phyloP scores from a whole-genome alignment of 1,140 invertebrate species.

The Planococcus citri region DNA sequence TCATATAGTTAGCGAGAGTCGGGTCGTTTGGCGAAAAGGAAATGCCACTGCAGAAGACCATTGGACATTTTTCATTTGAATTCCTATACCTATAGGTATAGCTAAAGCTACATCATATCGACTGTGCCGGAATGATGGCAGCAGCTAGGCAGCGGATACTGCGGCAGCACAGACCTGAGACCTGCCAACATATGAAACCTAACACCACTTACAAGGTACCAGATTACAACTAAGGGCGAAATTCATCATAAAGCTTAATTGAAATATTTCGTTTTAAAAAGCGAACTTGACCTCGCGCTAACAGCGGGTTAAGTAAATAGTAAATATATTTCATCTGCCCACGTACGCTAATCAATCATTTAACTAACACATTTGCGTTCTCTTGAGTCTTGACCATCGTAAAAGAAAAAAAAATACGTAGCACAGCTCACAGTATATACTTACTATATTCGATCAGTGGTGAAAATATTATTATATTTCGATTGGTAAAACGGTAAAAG shows the following conservation, averaged over 20 bases:
- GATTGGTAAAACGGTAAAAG: not conserved
- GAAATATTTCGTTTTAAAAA: not conserved
- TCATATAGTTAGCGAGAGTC: too few relatives aligned
- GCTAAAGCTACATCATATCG: too few relatives aligned
- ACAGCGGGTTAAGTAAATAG: not conserved
- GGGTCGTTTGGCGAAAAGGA: too few relatives aligned
- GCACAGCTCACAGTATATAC: too few relatives aligned
- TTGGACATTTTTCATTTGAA: too few relatives aligned
- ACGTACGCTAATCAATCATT: conserved; percentile 2
- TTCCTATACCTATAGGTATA: too few relatives aligned
- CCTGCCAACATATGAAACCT: not conserved
- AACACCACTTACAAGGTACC: not conserved
- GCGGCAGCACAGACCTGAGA: too few relatives aligned
- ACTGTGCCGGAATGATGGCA: too few relatives aligned
- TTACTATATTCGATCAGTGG: not conserved
- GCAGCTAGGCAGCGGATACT: too few relatives aligned
- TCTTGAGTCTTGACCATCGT: not conserved
- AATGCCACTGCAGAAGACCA: too few relatives aligned
- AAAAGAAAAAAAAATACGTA: too few relatives aligned
- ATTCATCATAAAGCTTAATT: not conserved
- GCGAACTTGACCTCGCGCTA: conserved; percentile 1
- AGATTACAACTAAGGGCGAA: not conserved
- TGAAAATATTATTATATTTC: conserved; percentile 2
- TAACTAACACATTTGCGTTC: not conserved
- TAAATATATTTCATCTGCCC: conserved; percentile 1